Percentiles rank a stretch among this genome's conserved stretches.
phyloP scores from a whole-genome alignment of 2,888 invertebrate species.

The Melinopterus prodromus region DNA sequence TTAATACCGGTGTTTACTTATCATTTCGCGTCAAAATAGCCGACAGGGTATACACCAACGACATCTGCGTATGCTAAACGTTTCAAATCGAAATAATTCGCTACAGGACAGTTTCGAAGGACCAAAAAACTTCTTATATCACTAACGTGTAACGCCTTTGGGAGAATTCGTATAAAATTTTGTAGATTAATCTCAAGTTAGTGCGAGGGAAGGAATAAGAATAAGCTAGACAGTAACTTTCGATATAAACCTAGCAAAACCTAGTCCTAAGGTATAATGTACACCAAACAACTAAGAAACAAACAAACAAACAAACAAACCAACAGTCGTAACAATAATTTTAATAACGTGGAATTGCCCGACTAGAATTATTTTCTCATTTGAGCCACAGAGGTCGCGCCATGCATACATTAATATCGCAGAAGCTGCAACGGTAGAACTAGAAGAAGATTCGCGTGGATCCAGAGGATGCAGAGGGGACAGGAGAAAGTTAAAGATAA shows the following conservation, averaged over 20 bases:
- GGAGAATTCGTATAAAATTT: no score
- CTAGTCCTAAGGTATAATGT: no score
- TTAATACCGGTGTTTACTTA: not conserved
- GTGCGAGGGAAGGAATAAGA: no score
- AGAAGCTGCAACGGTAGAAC: not conserved
- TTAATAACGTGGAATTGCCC: not conserved
- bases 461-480: not conserved
- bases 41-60: not conserved
- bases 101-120: not conserved
- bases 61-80: not conserved
- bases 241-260: no score
- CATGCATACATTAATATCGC: not conserved
- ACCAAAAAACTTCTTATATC: no score
- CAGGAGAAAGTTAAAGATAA: constrained; percentile 36
- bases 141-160: no score
- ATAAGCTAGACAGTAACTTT: no score
- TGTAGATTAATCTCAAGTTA: no score
- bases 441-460: not conserved
- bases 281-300: not conserved
- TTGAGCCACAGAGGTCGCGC: not conserved
- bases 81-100: not conserved
- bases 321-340: not conserved
- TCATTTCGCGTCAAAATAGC: not conserved
- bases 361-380: not conserved
- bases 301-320: not conserved